Evolutionary conservation across 1,140 invertebrate genomes (phyloP).

Genomic region (Argopecten irradians): DNA sequence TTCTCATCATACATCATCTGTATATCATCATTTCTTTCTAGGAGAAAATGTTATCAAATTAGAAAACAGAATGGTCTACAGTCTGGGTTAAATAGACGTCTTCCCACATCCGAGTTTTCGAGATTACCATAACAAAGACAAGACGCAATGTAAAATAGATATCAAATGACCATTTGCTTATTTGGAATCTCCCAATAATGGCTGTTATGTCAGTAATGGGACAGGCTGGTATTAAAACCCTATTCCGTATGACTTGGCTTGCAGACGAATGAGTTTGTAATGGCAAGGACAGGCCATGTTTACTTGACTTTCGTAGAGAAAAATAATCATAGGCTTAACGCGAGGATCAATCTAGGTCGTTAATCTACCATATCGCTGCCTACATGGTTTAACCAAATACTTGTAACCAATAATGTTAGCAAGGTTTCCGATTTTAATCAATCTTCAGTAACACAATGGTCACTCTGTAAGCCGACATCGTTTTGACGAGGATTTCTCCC

Average conservation of each 20-base stretch:
- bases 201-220: background rate
- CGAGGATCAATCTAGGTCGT: background rate
- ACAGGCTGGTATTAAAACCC: background rate
- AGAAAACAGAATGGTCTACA: background rate
- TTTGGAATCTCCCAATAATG: background rate
- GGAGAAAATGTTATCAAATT: background rate
- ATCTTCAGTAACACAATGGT: background rate
- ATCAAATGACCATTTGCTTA: background rate
- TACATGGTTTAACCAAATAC: background rate
- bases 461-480: background rate
- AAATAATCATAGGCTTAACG: conserved; percentile 5
- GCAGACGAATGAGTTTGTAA: conserved; percentile 4
- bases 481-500: background rate
- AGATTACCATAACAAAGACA: background rate
- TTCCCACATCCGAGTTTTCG: background rate
- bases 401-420: background rate
- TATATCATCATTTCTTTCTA: background rate
- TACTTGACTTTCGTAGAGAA: background rate
- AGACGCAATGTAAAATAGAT: background rate
- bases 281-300: background rate
- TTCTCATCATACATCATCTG: no score
- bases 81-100: background rate
- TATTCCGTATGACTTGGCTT: background rate
- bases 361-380: background rate
- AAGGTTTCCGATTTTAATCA: background rate